phyloP scores from a whole-genome alignment of 2,797 vertebrate species.

The Pseudomugil gertrudae region DNA sequence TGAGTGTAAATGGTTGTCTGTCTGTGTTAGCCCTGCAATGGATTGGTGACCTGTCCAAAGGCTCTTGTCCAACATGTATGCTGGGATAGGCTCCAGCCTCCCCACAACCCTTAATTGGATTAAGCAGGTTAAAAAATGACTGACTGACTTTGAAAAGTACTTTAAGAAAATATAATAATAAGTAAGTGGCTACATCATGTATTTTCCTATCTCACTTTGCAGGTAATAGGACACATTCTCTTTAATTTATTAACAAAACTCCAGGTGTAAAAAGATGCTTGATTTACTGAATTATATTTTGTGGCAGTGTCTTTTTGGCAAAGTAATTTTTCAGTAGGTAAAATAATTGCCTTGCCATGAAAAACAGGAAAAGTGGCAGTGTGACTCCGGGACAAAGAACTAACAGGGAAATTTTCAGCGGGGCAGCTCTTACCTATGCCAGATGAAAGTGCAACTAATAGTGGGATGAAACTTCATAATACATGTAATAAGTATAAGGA shows the following conservation, averaged over 20 bases:
- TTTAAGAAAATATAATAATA: background rate
- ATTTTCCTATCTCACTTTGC: background rate
- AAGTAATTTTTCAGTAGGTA: background rate
- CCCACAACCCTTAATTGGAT: too few species aligned
- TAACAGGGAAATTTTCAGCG: slow-evolving; percentile 15
- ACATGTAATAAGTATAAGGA: slow-evolving; percentile 17
- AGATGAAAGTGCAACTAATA: slow-evolving; percentile 35
- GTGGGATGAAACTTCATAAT: slow-evolving; percentile 44
- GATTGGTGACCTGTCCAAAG: too few species aligned
- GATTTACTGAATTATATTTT: background rate
- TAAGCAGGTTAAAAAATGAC: slow-evolving; percentile 1
- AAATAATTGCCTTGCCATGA: slow-evolving; percentile 3
- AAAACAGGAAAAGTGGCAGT: slow-evolving; percentile 1
- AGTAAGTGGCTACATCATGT: background rate
- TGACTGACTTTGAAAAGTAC: slow-evolving; percentile 18
- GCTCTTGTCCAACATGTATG: too few species aligned
- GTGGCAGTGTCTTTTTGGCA: background rate
- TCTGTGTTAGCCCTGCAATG: too few species aligned
- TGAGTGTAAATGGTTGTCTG: too few species aligned
- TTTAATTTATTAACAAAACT: background rate
- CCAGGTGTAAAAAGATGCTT: background rate
- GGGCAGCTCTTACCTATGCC: slow-evolving; percentile 36
- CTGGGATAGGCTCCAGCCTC: too few species aligned
- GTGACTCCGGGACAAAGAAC: slow-evolving; percentile 30
- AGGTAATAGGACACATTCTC: slow-evolving; percentile 16